Evolutionary conservation across 2,888 invertebrate genomes (phyloP).

Genomic region (Polyploca ridens): DNA sequence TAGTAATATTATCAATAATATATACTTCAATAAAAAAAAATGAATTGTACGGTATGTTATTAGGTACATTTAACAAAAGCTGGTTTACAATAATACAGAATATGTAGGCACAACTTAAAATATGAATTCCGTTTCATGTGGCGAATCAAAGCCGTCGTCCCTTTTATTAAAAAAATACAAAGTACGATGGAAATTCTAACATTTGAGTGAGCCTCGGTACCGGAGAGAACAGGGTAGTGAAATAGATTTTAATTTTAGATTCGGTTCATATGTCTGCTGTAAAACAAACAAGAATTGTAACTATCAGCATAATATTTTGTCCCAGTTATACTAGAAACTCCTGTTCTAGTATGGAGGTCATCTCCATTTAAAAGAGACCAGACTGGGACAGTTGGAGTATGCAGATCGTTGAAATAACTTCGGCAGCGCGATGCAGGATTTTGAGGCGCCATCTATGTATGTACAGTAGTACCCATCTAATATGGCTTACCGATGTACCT

Average conservation of each 20-base stretch:
- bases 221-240: slow-evolving; percentile 42
- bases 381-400: too few species aligned
- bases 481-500: too few species aligned
- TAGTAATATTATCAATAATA: too few species aligned
- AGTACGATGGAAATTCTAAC: slow-evolving; percentile 45
- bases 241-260: slow-evolving; percentile 63
- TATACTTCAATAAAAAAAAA: too few species aligned
- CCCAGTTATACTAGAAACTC: too few species aligned
- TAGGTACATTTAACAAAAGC: background rate
- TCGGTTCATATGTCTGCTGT: slow-evolving; percentile 44
- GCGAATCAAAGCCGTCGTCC: slow-evolving; percentile 35
- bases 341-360: background rate
- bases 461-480: too few species aligned
- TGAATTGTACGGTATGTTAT: background rate
- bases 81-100: slow-evolving; percentile 12
- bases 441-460: too few species aligned
- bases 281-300: slow-evolving; percentile 19
- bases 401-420: too few species aligned
- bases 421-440: too few species aligned
- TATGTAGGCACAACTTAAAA: slow-evolving; percentile 18
- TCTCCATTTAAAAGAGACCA: too few species aligned
- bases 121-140: slow-evolving; percentile 31
- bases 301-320: background rate
- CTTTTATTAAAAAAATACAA: slow-evolving; percentile 42
- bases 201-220: slow-evolving; percentile 28